These are phyloP conservation scores for Drosophila parabipectinata DNA, from an alignment of 1,140 invertebrate genomes.

Conservation along the genomic window DNA sequence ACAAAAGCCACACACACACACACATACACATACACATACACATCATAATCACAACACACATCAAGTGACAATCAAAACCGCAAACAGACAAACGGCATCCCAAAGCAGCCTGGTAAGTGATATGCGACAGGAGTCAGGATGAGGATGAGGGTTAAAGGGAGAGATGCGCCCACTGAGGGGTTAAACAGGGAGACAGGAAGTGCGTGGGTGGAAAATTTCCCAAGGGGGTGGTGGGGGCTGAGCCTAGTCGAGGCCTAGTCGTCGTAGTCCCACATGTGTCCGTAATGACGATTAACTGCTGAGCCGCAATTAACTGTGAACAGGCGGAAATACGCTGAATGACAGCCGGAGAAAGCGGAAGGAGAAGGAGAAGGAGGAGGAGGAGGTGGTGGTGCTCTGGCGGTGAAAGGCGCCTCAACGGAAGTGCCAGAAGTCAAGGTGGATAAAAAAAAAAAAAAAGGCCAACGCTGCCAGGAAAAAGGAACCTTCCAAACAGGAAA, in stretches of 20 bases:
- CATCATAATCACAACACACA: constrained; percentile 81
- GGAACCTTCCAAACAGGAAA: constrained; percentile 9
- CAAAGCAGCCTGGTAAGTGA: constrained; percentile 65
- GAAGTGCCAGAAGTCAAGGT: constrained; percentile 23
- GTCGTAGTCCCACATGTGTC: constrained; percentile 45
- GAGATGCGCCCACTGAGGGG: constrained; percentile 8
- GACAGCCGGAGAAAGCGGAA: constrained; percentile 37
- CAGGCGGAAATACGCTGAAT: constrained; percentile 72
- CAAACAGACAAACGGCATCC: constrained; percentile 79
- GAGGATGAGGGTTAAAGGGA: not conserved
- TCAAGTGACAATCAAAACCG: constrained; percentile 82
- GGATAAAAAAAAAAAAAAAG: not conserved
- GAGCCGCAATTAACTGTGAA: constrained; percentile 80
- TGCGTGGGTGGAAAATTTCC: not conserved
- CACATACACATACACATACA: constrained; percentile 25
- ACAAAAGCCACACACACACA: constrained; percentile 19
- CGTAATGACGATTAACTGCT: constrained; percentile 80
- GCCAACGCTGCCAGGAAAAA: constrained; percentile 1
- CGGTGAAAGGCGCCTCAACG: constrained; percentile 16
- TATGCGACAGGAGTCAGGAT: constrained; percentile 27
- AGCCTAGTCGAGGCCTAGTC: not conserved
- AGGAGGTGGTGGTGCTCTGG: too few species aligned
- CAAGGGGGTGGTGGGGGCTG: not conserved
- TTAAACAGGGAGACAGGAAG: not conserved
- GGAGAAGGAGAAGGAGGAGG: not conserved